Conservation (phyloP, 1,140 invertebrate genomes). For the Portunus trituberculatus region DNA sequence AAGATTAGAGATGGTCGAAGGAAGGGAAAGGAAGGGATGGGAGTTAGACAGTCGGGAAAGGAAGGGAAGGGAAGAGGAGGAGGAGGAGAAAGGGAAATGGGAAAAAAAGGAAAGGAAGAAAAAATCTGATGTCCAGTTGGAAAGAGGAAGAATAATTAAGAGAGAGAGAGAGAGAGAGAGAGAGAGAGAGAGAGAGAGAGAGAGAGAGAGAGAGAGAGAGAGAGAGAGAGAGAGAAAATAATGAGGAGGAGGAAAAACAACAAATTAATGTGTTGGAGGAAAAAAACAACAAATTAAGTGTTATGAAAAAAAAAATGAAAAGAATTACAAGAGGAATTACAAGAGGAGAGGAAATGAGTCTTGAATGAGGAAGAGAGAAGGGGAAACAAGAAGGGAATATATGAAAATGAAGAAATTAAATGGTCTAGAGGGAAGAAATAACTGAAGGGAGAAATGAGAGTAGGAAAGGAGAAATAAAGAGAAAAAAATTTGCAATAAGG, state of each 20-base stretch:
- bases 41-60: neutral
- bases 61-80: neutral
- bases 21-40: neutral
- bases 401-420: neutral
- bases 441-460: neutral
- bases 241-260: neutral
- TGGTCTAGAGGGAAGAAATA: neutral
- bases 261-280: neutral
- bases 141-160: neutral
- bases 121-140: neutral
- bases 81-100: neutral
- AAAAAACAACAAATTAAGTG: neutral
- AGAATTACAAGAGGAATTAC: neutral
- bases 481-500: neutral
- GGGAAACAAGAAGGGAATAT: neutral
- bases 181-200: neutral
- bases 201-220: neutral
- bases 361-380: neutral
- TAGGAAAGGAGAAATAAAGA: neutral
- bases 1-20: neutral
- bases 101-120: neutral
- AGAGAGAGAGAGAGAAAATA: neutral
- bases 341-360: neutral
- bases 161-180: neutral
- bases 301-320: neutral